Percentiles rank a stretch among this genome's conserved stretches.
phyloP scores from a whole-genome alignment of 2,113 vertebrate species.

The Ceyx melanurus region DNA sequence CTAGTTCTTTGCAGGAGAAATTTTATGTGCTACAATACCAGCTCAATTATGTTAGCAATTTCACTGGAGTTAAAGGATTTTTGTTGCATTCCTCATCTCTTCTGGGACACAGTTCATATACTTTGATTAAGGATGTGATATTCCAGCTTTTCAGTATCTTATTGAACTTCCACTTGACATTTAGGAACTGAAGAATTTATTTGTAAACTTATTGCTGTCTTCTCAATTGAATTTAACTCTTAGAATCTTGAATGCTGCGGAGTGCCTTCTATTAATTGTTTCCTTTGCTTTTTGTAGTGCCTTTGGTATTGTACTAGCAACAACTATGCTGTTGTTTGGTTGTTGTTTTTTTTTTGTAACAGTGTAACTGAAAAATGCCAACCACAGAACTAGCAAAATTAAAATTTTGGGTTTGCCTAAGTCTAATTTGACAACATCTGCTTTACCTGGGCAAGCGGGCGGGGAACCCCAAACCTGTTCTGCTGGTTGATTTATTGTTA shows the following conservation, averaged over 20 bases:
- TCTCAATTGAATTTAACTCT: background rate
- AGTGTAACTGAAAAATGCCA: background rate
- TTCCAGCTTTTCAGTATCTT: background rate
- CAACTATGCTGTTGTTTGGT: background rate
- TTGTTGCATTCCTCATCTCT: background rate
- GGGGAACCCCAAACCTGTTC: background rate
- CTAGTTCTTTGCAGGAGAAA: background rate
- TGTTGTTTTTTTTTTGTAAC: background rate
- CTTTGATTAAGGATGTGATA: background rate
- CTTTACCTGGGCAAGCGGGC: background rate
- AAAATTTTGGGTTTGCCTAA: background rate
- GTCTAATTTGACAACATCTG: background rate
- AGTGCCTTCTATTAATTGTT: background rate
- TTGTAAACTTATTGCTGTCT: background rate
- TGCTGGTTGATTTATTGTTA: background rate
- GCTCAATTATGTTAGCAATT: background rate
- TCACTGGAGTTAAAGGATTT: background rate
- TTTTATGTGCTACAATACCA: background rate
- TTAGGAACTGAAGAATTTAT: background rate
- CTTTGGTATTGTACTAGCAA: background rate
- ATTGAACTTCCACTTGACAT: background rate
- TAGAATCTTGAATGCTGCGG: rapidly evolving
- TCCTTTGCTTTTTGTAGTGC: background rate
- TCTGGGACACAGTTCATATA: background rate
- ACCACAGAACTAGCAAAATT: background rate